Evolutionary conservation across 1,140 invertebrate genomes (phyloP), one percentile per base, ranked within the genome.

Genomic region (Batillaria attramentaria): DNA sequence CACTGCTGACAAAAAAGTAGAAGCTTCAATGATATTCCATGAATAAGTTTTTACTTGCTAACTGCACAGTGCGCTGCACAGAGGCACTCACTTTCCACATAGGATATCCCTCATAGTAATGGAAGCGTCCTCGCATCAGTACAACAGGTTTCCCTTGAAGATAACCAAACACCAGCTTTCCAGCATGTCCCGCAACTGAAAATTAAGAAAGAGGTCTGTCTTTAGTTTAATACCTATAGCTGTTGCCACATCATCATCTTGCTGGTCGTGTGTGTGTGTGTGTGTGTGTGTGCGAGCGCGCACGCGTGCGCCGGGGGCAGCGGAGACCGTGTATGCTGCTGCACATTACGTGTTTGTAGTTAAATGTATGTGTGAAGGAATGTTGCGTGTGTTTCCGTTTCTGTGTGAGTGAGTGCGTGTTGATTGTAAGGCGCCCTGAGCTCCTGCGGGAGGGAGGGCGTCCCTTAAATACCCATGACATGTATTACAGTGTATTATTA

Each of bases 41-140:
- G n/a, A 20, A 54, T n/a, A n/a, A n/a, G n/a, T n/a, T 62, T 28
- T 18, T 1, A 24, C 6, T 62, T 24, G 8, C 57, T 31, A 62
- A 28, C 24, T 1, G 24, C 10, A 62, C 10, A 62, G 33, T 62
- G 57, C 33, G n/a, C 46, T 50, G 46, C 46, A 13, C 0, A 62
- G 8, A 8, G 6, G 24, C 57, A 62, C 33, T 62, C 8, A 96
- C 95, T 93, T 95, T 96, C 94, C 95, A 96, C 35, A 97, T 92
- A 3, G 96, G 95, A 91, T 99, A 97, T 77, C 98, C 98, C 91
- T 99, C 98, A 89, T 98, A 99, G 85, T 95, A 95, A 91, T 99
- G 97, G 90, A 98, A 97, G 72, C 98, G 93, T 42, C 98, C 98
- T 88, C 98, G 96, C 97, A 99, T 98, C 83, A 96, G 96, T 85